Percentiles rank a stretch among this genome's conserved stretches.
Conservation (phyloP, 2,113 vertebrate species). For the Oceanites oceanicus region DNA sequence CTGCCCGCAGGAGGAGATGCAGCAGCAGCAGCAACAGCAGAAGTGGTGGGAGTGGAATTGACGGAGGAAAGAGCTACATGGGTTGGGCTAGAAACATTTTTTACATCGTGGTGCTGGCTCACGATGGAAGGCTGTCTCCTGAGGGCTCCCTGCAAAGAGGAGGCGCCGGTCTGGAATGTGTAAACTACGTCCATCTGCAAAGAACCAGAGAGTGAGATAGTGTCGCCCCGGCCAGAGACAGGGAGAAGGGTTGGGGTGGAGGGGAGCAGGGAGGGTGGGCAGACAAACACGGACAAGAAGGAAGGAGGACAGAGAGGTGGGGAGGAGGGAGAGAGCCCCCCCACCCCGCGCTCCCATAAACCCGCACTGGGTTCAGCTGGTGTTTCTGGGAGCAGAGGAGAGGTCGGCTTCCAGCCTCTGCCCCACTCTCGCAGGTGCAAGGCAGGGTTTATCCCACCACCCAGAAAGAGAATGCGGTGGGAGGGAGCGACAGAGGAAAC, state of each 20-base stretch:
- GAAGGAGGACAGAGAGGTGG: conserved; percentile 7
- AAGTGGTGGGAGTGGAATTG: conserved; percentile 89
- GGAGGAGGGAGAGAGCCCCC: background rate
- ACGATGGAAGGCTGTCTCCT: conserved; percentile 95
- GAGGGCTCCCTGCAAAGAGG: conserved; percentile 91
- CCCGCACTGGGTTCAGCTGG: background rate
- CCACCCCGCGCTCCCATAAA: background rate
- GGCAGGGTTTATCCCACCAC: background rate
- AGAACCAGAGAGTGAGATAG: conserved; percentile 89
- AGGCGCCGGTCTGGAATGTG: conserved; percentile 97
- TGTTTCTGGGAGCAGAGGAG: background rate
- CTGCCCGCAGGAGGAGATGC: conserved; percentile 94
- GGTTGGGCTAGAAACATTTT: conserved; percentile 97
- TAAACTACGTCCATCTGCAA: conserved; percentile 99
- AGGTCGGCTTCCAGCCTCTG: background rate
- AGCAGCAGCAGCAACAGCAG: conserved; percentile 85
- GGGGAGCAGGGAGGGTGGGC: background rate
- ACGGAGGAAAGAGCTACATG: conserved; percentile 92
- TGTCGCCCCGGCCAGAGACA: conserved; percentile 61
- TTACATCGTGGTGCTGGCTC: conserved; percentile 98
- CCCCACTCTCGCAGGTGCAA: fast-evolving
- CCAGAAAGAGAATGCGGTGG: background rate
- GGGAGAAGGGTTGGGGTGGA: background rate
- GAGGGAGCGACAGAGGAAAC: background rate
- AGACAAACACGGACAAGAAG: conserved; percentile 38